phyloP scores from a whole-genome alignment of 2,888 invertebrate genomes.

The Elegia similella region DNA sequence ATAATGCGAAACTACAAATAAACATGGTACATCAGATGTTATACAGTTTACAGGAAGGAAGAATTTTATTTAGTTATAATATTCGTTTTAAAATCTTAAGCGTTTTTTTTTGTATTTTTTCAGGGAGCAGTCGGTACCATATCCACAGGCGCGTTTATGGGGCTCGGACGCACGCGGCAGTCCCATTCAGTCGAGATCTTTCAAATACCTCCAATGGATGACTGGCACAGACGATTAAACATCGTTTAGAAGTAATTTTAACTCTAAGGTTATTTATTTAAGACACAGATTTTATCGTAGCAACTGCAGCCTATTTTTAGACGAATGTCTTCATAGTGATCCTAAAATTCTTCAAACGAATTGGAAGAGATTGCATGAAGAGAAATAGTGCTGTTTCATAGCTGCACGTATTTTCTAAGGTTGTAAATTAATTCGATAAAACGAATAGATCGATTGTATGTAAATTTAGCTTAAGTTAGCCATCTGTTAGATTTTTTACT shows the following conservation, averaged over 20 bases:
- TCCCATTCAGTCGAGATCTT: conserved; percentile 77
- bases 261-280: conserved; percentile 32
- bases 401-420: conserved; percentile 34
- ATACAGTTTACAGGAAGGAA: no score
- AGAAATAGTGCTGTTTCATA: conserved; percentile 26
- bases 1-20: no score
- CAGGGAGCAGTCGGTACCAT: conserved; percentile 69
- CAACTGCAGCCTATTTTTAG: conserved; percentile 30
- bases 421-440: conserved; percentile 36
- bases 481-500: conserved; percentile 35
- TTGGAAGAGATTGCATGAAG: conserved; percentile 49
- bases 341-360: conserved; percentile 55
- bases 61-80: not conserved
- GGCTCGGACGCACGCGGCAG: conserved; percentile 56
- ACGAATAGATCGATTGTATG: conserved; percentile 46
- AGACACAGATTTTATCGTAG: conserved; percentile 34
- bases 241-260: conserved; percentile 30
- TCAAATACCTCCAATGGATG: conserved; percentile 79
- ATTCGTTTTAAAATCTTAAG: not conserved
- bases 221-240: conserved; percentile 75
- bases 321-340: conserved; percentile 37
- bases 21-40: no score
- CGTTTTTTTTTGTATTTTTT: conserved; percentile 38
- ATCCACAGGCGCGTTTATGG: conserved; percentile 58
- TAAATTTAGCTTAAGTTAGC: conserved; percentile 38